A percentile compares a stretch with the other conserved stretches of the same genome.
phyloP scores from a whole-genome alignment of 2,113 vertebrate genomes.

The Sclerurus mexicanus region DNA sequence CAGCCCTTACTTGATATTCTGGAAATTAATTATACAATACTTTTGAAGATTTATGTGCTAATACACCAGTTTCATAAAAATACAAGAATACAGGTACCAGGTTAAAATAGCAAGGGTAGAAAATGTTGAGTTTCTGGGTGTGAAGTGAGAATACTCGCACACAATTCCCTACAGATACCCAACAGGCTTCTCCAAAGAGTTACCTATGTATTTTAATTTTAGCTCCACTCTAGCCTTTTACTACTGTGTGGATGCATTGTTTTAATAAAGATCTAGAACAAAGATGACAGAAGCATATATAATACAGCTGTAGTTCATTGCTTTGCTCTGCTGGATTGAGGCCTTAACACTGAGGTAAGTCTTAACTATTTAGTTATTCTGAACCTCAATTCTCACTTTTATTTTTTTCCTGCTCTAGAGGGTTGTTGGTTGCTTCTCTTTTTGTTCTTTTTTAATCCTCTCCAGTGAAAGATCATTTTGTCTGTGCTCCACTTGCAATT shows the following conservation, averaged over 20 bases:
- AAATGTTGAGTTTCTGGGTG: background rate
- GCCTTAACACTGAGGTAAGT: background rate
- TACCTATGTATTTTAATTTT: background rate
- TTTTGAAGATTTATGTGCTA: background rate
- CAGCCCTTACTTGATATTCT: background rate
- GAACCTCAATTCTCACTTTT: background rate
- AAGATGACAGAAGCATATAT: background rate
- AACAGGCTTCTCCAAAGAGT: background rate
- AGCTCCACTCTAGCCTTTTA: background rate
- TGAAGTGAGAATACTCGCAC: background rate
- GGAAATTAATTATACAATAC: background rate
- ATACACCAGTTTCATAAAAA: background rate
- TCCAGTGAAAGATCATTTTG: constrained; percentile 8
- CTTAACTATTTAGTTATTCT: constrained; percentile 38
- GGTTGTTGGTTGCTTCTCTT: background rate
- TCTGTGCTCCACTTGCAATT: background rate
- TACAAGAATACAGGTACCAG: background rate
- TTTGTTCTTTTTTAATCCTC: background rate
- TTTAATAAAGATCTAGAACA: background rate
- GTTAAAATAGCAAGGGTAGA: background rate
- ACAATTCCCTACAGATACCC: background rate
- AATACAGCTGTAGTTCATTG: background rate
- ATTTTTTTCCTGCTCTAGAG: background rate
- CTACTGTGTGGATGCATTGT: background rate
- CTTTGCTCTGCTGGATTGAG: background rate